Evolutionary conservation across 2,113 vertebrate species (phyloP), one percentile per base, ranked within the genome.

Genomic region (Scytalopus superciliaris): DNA sequence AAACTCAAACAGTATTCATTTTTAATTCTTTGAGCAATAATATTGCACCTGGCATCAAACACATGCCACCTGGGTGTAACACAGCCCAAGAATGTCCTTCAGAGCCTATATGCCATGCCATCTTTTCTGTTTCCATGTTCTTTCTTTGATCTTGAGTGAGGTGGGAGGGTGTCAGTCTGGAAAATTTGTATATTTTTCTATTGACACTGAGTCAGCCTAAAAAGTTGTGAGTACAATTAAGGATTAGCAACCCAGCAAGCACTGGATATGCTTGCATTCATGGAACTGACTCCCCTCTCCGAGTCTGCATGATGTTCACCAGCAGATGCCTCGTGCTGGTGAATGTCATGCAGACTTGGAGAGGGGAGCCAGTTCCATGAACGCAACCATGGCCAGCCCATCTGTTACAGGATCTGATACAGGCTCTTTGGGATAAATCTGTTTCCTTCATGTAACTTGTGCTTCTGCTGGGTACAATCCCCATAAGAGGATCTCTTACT

Each of bases 161-260:
- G 88, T 84, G 79, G 76, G 72, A 92, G 47, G 33, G 50, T 72
- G 91, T 87, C 77, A 82, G 81, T 79, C 91, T 95, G 89, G 60
- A 57, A 78, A 8, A 49, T 60, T 33, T 0, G 2, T 35, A 14
- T 78, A 39, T 92, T 92, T 96, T 94, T 92, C 25, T 60, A 68
- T 44, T 0, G 0, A 49, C 17, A 3, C 27, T 60, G 56, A 12
- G 2, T 95, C 83, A 84, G 55, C 35, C 62, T 59, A 52, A 45
- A 23, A 74, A 84, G 42, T 68, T 50, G 39, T 31, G 35, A 86
- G 12, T 57, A 72, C 3, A 5, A 40, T 75, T 84, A 92, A 89
- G 56, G 84, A 72, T 84, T 44, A 84, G 52, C 3, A 2, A 86
- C 31, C 66, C 66, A 30, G 44, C 39, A 64, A 92, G 47, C 72